A percentile compares a stretch with the other conserved stretches of the same genome.
Evolutionary conservation across 2,888 invertebrate genomes (phyloP).

Genomic region (Incurvaria masculella): DNA sequence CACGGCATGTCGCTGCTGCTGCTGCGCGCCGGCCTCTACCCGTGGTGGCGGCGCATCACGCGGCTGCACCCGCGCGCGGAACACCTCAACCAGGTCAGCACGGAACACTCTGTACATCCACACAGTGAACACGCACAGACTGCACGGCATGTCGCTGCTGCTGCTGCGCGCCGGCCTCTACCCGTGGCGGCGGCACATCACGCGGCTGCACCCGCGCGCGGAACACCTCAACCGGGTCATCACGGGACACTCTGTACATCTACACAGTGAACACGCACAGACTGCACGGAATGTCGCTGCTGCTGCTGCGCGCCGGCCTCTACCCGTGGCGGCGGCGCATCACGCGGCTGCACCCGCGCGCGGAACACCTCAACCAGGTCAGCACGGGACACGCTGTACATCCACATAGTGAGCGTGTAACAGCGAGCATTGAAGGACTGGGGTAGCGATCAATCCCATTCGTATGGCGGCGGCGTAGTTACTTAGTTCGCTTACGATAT

Average conservation of each 20-base stretch:
- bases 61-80: slow-evolving; percentile 33
- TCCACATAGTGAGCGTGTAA: too few relatives aligned
- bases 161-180: slow-evolving; percentile 42
- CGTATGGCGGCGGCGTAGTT: too few relatives aligned
- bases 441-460: too few relatives aligned
- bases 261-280: slow-evolving; percentile 74
- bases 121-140: slow-evolving; percentile 70
- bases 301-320: slow-evolving; percentile 43
- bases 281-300: slow-evolving; percentile 68
- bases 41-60: slow-evolving; percentile 42
- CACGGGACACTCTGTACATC: too few relatives aligned
- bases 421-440: too few relatives aligned
- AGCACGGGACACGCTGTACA: too few relatives aligned
- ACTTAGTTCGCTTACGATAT: too few relatives aligned
- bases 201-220: slow-evolving; percentile 32
- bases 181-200: slow-evolving; percentile 42
- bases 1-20: slow-evolving; percentile 66
- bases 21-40: slow-evolving; percentile 40
- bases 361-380: slow-evolving; percentile 33
- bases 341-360: slow-evolving; percentile 32
- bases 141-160: slow-evolving; percentile 67
- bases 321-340: slow-evolving; percentile 45
- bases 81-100: slow-evolving; percentile 32
- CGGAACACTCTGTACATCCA: too few relatives aligned
- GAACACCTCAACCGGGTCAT: slow-evolving; percentile 35